These are phyloP conservation scores for Entelurus aequoreus DNA, from an alignment of 2,113 vertebrate genomes.

Conservation along the genomic window DNA sequence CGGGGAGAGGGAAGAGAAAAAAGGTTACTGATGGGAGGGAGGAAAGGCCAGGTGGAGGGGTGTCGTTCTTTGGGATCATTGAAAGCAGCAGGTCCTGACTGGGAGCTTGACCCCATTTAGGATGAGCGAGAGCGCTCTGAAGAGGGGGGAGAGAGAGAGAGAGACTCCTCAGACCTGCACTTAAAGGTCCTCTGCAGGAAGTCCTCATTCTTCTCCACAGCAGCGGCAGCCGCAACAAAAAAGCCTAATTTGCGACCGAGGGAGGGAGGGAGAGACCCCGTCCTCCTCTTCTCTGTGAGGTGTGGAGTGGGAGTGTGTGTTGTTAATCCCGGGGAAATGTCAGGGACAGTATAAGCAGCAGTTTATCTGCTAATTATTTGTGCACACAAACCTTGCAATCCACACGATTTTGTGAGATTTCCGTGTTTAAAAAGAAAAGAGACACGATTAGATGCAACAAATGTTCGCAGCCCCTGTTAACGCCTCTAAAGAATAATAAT, in stretches of 20 bases:
- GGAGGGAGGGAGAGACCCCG: constrained; percentile 23
- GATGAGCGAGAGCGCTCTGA: constrained; percentile 57
- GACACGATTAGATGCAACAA: not conserved
- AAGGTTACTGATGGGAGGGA: constrained; percentile 30
- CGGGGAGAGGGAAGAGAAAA: constrained; percentile 12
- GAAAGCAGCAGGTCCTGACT: constrained; percentile 71
- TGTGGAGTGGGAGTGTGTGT: constrained; percentile 36
- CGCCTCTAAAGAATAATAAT: no score
- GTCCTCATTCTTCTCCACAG: constrained; percentile 56
- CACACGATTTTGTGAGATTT: constrained; percentile 18
- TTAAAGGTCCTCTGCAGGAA: constrained; percentile 58
- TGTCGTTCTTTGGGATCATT: constrained; percentile 64
- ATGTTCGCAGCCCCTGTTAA: no score
- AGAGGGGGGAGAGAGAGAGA: constrained; percentile 18
- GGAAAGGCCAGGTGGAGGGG: constrained; percentile 67
- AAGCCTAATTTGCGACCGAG: constrained; percentile 18
- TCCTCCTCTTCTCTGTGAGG: constrained; percentile 34
- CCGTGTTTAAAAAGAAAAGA: not conserved
- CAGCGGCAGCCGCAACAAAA: constrained; percentile 24
- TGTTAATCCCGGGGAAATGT: constrained; percentile 40
- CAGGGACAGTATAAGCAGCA: constrained; percentile 43
- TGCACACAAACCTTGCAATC: constrained; percentile 3
- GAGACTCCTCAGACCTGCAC: constrained; percentile 40
- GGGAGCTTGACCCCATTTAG: constrained; percentile 75
- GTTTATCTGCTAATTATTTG: constrained; percentile 34